Evolutionary conservation across 1,140 invertebrate species (phyloP), one percentile per base, ranked within the genome.

Genomic region (Solenopsis fugax): DNA sequence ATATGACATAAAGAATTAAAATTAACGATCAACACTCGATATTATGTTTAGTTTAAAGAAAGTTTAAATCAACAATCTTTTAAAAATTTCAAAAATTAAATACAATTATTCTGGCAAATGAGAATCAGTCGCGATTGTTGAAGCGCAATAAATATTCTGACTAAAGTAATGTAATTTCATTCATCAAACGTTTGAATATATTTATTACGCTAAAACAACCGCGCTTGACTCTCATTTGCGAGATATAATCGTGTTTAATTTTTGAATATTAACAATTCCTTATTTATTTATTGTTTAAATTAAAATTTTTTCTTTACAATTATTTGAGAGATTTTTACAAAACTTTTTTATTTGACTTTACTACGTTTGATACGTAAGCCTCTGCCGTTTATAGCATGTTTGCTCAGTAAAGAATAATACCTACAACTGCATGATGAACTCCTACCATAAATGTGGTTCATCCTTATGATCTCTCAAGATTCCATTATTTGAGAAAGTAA

Each of bases 401-500:
- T 52, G 3, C 41, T 65, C 9, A 24, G 60, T 52, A 41, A 24
- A 18, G 41, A 80, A 67, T 54, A 80, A 56, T 54, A 69, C 21
- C 9, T 21, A 18, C 24, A 45, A 48, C 58, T 9, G 13, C 13
- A 29, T n/a, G n/a, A 37, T 81, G 2, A 69, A 81, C 13, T 69
- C 54, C 5, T 81, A 18, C 1, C 7, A 67, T 12, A n/a, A 54
- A 81, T 69, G 5, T n/a, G 4, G n/a, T 21, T 80, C n/a, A 65
- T 16, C 13, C n/a, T 69, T 56, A 4, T 52, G 10, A 41, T 21
- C 4, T 41, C 13, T 5, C 4, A 81, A 56, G 16, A 69, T 69
- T 56, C 6, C 21, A 10, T 81, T 69, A 69, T 56, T 41, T 81
- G 16, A 54, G n/a, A 41, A 50, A 67, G 29, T 65, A 52, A 80